Percentiles rank a stretch among this genome's conserved stretches.
phyloP scores from a whole-genome alignment of 2,888 invertebrate species.

The Griposia aprilina region DNA sequence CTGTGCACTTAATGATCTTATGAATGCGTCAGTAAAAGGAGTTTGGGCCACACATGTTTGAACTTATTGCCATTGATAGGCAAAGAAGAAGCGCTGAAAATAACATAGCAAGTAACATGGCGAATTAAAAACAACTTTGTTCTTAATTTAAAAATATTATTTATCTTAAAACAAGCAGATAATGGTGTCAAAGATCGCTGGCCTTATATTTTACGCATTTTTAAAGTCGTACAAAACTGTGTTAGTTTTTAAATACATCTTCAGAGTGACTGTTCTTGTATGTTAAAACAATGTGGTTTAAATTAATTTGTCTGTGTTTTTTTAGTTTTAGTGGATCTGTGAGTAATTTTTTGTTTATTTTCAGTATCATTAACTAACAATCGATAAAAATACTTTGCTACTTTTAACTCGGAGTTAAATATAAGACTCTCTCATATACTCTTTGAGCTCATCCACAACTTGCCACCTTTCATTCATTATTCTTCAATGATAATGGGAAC shows the following conservation, averaged over 20 bases:
- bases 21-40: background rate
- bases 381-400: background rate
- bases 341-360: conserved; percentile 65
- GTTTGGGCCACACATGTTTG: background rate
- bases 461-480: background rate
- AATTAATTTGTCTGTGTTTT: conserved; percentile 72
- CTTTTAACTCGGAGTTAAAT: background rate
- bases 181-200: conserved; percentile 63
- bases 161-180: conserved; percentile 62
- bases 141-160: conserved; percentile 30
- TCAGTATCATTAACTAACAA: background rate
- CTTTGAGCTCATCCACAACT: background rate
- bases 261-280: conserved; percentile 31
- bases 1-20: background rate
- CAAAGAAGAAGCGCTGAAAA: background rate
- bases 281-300: conserved; percentile 76
- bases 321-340: conserved; percentile 76
- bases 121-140: conserved; percentile 25
- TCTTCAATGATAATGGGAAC: background rate
- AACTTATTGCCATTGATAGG: background rate
- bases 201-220: conserved; percentile 54
- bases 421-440: background rate
- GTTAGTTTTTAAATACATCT: conserved; percentile 51
- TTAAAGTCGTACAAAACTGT: conserved; percentile 28
- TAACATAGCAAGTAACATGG: background rate